phyloP scores from a whole-genome alignment of 2,113 vertebrate species.

The Lepidothrix coronata region DNA sequence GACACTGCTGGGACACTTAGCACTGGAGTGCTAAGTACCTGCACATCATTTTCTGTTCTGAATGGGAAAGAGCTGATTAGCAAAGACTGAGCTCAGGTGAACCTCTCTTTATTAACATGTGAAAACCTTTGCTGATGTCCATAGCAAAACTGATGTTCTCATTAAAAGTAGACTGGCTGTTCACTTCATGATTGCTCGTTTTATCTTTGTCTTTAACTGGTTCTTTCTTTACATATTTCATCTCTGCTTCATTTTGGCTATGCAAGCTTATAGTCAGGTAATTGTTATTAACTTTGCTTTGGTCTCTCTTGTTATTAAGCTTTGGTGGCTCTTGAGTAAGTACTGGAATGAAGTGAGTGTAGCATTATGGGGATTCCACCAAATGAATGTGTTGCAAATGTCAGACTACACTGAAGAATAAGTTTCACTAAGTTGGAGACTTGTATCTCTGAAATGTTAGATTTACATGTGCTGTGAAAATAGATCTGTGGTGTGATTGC shows the following conservation, averaged over 20 bases:
- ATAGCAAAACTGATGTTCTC: not conserved
- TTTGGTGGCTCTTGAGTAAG: not conserved
- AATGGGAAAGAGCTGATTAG: not conserved
- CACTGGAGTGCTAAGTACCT: not conserved
- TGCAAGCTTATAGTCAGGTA: not conserved
- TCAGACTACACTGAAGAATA: not conserved
- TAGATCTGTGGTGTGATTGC: not conserved
- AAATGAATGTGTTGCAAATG: not conserved
- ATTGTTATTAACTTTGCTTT: not conserved
- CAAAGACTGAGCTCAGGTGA: not conserved
- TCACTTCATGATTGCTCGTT: not conserved
- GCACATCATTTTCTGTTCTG: fast-evolving
- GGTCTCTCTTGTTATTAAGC: not conserved
- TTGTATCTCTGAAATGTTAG: not conserved
- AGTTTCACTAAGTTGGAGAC: not conserved
- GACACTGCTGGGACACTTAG: not conserved
- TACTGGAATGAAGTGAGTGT: not conserved
- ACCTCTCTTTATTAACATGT: not conserved
- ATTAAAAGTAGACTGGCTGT: not conserved
- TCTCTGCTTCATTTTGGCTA: not conserved
- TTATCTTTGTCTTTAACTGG: not conserved
- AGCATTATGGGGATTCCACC: not conserved
- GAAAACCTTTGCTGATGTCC: not conserved
- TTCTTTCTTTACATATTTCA: not conserved
- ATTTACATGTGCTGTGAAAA: not conserved